Conservation (phyloP, 2,797 vertebrate genomes). For the Notolabrus celidotus region DNA sequence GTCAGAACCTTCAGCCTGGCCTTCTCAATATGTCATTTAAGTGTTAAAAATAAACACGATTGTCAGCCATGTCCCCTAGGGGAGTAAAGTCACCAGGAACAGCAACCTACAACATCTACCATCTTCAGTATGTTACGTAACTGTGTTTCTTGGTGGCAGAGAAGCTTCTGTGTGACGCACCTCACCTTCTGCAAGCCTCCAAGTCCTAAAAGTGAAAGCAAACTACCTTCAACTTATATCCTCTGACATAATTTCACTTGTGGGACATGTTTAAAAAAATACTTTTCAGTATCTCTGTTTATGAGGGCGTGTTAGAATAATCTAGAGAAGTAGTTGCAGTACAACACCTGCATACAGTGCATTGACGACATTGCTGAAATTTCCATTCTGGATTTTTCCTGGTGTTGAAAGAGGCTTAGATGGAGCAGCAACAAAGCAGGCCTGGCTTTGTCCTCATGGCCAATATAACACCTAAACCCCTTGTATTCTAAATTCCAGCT, state of each 20-base stretch:
- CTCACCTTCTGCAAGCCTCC: background rate
- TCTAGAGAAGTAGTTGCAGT: background rate
- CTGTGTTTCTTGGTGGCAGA: background rate
- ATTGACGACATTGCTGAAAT: slow-evolving; percentile 21
- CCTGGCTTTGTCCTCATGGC: slow-evolving; percentile 38
- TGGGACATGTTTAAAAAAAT: background rate
- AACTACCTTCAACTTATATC: background rate
- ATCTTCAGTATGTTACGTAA: background rate
- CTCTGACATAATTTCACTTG: background rate
- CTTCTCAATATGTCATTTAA: slow-evolving; percentile 33
- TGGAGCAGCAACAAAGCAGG: slow-evolving; percentile 34
- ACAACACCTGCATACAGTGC: background rate
- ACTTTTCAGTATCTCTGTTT: background rate
- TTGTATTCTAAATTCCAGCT: slow-evolving; percentile 28
- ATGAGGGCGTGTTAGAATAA: background rate
- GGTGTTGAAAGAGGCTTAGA: slow-evolving; percentile 50
- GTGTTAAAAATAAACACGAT: slow-evolving; percentile 37
- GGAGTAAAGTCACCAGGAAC: background rate
- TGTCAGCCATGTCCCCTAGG: background rate
- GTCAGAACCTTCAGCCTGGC: slow-evolving; percentile 39
- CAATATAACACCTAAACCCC: slow-evolving; percentile 43
- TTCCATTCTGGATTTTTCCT: slow-evolving; percentile 35
- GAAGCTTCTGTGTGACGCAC: background rate
- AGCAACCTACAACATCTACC: background rate
- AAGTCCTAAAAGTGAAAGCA: background rate